Base-by-base conservation (phyloP, 2,888 invertebrate species). In the Lasioglossum marginatum region DNA sequence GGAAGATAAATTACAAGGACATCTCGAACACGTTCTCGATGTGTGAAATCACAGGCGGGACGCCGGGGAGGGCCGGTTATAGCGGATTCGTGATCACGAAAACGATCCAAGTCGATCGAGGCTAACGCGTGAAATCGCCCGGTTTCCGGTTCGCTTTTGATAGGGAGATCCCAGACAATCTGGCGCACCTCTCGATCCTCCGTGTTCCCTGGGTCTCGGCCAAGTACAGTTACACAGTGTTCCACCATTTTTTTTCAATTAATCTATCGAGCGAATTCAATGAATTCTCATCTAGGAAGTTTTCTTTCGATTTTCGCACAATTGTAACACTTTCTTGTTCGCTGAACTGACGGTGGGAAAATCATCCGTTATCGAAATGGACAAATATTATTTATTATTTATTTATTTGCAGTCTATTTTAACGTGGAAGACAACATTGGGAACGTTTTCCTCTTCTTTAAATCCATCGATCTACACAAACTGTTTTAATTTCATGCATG, bases 71-170 rank as follows among this genome's bases (percentile, higher is more conserved):
- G 75, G 27, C 81, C 63, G 79, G 82, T 68, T 83, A 68, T 66
- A 83, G 78, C 79, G 78, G 87, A 78, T 84, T 89, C 88, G 84
- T 79, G 86, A 82, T 86, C 86, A 82, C 82, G 87, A 87, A 86
- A 87, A 87, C 86, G 86, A 86, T 86, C 86, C 79, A 79, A 86
- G 86, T 86, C 86, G 63, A 86, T 86, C 86, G 86, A 87, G 87
- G 79, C 87, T 86, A 86, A 87, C 87, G 87, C 87, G 86, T 87
- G 82, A 87, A 87, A 87, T 87, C 82, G 82, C 82, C 82, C 75
- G 76, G 82, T 87, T 82, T 82, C 87, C 86, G 86, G 81, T 81
- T 34, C 79, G 77, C 75, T 86, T 79, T 81, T 86, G 77, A 77
- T 77, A 85, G 86, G 79, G 52, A 68, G 60, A 16, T 52, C 60